Conservation (phyloP, 64 coral and sea anemone species). For the Pocillopora verrucosa region DNA sequence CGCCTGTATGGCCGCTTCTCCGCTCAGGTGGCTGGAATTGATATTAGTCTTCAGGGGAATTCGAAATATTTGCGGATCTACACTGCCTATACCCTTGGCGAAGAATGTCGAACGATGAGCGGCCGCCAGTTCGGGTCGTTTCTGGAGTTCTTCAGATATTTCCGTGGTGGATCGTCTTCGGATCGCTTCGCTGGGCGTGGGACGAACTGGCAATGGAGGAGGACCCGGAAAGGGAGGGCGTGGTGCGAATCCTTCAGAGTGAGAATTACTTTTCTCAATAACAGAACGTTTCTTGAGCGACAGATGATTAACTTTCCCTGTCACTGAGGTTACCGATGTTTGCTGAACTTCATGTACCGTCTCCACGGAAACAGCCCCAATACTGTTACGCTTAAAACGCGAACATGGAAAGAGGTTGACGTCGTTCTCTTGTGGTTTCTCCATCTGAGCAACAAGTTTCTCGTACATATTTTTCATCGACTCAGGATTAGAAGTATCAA, state of each 20-base stretch:
- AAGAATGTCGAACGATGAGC: conserved; percentile 36
- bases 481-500: too few relatives aligned
- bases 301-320: not conserved
- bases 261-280: conserved; percentile 16
- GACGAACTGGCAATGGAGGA: conserved; percentile 38
- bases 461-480: not conserved
- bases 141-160: conserved; percentile 24
- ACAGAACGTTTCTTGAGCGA: conserved; percentile 4
- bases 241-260: not conserved
- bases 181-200: not conserved
- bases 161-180: conserved; percentile 25
- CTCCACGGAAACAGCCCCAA: not conserved
- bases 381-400: conserved; percentile 28
- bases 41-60: not conserved
- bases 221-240: not conserved
- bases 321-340: not conserved
- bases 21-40: not conserved
- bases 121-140: conserved; percentile 1
- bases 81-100: conserved; percentile 41
- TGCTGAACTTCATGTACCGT: not conserved
- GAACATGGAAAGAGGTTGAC: conserved; percentile 20
- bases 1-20: conserved; percentile 29
- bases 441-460: conserved; percentile 44
- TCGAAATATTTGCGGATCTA: conserved; percentile 7
- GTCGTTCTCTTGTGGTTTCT: conserved; percentile 11